These are phyloP conservation scores for Cyphomyrus discorhynchus DNA, from an alignment of 2,113 vertebrate species.

Conservation along the genomic window DNA sequence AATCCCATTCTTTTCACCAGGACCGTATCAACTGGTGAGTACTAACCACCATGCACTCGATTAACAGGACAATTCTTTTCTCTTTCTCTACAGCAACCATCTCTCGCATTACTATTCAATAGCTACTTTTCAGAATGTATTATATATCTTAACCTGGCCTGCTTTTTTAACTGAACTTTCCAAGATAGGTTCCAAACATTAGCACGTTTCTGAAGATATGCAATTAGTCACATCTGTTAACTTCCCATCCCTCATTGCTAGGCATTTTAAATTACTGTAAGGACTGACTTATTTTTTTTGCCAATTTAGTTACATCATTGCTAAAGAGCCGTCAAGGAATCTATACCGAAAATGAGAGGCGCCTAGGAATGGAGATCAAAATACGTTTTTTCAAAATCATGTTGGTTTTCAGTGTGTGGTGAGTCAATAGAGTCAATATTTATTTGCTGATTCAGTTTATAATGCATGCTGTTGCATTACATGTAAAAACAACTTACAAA, in stretches of 20 bases:
- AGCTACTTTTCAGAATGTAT: neutral
- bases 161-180: too few relatives aligned
- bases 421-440: conserved; percentile 38
- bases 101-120: neutral
- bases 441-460: neutral
- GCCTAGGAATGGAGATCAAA: conserved; percentile 76
- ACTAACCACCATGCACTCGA: neutral
- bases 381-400: conserved; percentile 95
- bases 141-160: neutral
- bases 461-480: neutral
- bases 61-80: neutral
- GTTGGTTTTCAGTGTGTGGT: conserved; percentile 87
- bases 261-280: neutral
- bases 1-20: conserved; percentile 83
- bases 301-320: conserved; percentile 74
- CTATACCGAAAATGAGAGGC: conserved; percentile 90
- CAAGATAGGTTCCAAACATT: neutral
- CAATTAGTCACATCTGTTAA: neutral
- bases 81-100: neutral
- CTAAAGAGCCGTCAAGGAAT: conserved; percentile 89
- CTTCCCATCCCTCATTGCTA: neutral
- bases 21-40: conserved; percentile 76
- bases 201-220: neutral
- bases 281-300: conserved; percentile 1
- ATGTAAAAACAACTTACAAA: neutral